Evolutionary conservation across 2,888 invertebrate species (phyloP), one percentile per base, ranked within the genome.

Genomic region (Oscheius onirici): DNA sequence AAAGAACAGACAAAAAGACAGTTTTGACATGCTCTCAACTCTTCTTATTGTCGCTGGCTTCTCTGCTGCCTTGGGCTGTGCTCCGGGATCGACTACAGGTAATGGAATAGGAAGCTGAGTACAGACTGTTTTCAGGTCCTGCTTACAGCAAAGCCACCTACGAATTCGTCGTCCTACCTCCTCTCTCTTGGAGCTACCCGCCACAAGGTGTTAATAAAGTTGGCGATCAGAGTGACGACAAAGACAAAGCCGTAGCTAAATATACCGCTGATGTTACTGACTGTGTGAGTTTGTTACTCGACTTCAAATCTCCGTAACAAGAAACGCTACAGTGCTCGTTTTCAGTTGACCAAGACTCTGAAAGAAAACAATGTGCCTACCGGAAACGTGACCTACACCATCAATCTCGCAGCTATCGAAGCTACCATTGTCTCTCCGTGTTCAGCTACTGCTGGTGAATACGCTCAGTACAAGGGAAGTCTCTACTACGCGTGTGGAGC

Each of bases 101-200:
- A 26, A 3, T 2, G 52, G 3, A 52, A 55, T 55, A 26, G 24
- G 11, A 2, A 28, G 55, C 8, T n/a, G 11, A 34, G 17, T 17
- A 46, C 15, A 46, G 5, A 46, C n/a, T 15, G 46, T 46, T 46
- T 46, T 34, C 22, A 60, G 60, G 60, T 41, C 41, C 41, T 1
- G 10, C 20, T 17, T 41, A 60, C 44, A 22, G 22, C 10, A 41
- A 15, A 15, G 60, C 60, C 22, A 60, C 60, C 11, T 60, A 43
- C 24, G 20, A 20, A 2, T 60, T 43, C 24, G 24, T 24, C 15
- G 43, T 60, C 24, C 60, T 60, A 5, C 24, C 60, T 8, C 60
- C 60, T 8, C 13, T 60, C 43, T 15, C 17, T 11, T 60, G 60
- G 60, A 60, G 41, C n/a, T 60, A 22, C n/a, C n/a, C n/a, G n/a